Base-by-base conservation (phyloP, 2,113 vertebrate species). In the Paracanthobrama guichenoti region DNA sequence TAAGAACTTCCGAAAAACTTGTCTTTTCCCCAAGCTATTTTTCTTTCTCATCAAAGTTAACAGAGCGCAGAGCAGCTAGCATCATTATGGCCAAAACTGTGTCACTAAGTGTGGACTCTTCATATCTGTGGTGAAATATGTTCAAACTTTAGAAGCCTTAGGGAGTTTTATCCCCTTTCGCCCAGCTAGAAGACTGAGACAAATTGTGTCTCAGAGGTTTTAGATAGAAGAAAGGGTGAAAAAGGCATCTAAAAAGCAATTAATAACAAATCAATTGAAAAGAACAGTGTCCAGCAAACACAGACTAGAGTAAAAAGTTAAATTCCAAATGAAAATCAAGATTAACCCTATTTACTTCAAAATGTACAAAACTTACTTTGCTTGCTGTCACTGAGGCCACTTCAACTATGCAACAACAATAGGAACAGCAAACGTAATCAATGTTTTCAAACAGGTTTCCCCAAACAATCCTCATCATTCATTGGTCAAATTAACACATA, bases 231-330 rank as follows among this genome's bases (percentile, higher is more conserved):
- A 79, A 71, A 18, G 13, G n/a, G 11, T 35, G 18, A 13, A 77
- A 77, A 55, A 14, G 13, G 75, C 55, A 78, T 60, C 53, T 59
- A 24, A 57, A 55, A 78, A 24, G 31, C 82, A 87, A 87, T 81
- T 84, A 87, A 80, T 81, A 62, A 66, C 22, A 77, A 50, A 55
- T 83, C 31, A 80, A 44, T 72, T 73, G 42, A 42, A 26, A 26
- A 26, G 35, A 53, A 39, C 48, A 60, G 28, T 53, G 46, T 16
- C 69, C 81, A 53, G 22, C 46, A 79, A 64, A 76, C 82, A 83
- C n/a, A 24, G 42, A 26, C 14, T 13, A 46, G n/a, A 24, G 22
- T n/a, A 44, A 79, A 75, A 74, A 53, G 39, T 26, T 39, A 60
- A 76, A 57, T 28, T 76, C 31, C 60, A 74, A 18, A 42, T 72